phyloP scores from a whole-genome alignment of 2,113 vertebrate species.

The Pomatorhinus ruficollis region DNA sequence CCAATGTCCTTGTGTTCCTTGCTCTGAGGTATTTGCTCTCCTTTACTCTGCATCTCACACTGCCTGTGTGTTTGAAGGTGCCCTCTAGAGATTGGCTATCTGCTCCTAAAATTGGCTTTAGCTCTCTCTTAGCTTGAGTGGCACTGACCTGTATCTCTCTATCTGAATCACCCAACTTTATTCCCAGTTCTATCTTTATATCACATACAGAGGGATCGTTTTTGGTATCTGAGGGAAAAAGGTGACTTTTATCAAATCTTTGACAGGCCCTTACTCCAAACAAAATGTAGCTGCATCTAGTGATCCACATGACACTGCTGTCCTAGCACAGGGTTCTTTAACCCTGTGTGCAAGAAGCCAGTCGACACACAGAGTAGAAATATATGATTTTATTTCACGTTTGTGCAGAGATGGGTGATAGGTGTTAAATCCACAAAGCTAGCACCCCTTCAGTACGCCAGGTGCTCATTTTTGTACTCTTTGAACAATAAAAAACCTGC shows the following conservation, averaged over 20 bases:
- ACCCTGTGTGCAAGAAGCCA: neutral
- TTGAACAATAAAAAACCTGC: neutral
- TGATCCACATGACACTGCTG: neutral
- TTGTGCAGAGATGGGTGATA: neutral
- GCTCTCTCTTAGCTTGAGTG: neutral
- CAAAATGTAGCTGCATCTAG: neutral
- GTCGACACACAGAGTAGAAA: neutral
- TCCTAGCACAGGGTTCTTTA: neutral
- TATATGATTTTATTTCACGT: neutral
- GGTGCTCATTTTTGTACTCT: neutral
- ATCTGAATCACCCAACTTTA: conserved; percentile 17
- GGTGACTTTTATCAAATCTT: neutral
- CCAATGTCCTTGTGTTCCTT: neutral
- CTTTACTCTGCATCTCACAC: neutral
- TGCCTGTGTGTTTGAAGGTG: neutral
- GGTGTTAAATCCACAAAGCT: neutral
- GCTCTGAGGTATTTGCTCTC: neutral
- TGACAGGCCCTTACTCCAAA: neutral
- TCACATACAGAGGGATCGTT: neutral
- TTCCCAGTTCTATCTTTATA: conserved; percentile 3
- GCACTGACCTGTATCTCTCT: conserved; percentile 35
- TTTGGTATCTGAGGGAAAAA: neutral
- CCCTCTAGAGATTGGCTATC: conserved; percentile 19
- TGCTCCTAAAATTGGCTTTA: conserved; percentile 28
- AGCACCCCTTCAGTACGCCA: neutral